Evolutionary conservation across 2,888 invertebrate genomes (phyloP).

Genomic region (Harpalus rubripes): DNA sequence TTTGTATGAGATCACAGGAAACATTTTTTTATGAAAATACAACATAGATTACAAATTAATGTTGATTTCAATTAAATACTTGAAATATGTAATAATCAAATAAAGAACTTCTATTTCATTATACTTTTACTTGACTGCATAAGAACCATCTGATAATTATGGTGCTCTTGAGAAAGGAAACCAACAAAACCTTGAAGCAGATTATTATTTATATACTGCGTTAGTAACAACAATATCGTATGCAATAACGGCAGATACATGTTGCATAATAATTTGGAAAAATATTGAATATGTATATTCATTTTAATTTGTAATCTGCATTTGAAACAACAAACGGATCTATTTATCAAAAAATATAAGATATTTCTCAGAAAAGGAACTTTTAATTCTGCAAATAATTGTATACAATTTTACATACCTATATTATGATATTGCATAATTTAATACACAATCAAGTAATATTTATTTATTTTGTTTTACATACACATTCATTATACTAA

Average conservation of each 20-base stretch:
- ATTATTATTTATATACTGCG: not conserved
- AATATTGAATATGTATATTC: not conserved
- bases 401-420: too few relatives aligned
- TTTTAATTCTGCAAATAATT: too few relatives aligned
- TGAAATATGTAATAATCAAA: not conserved
- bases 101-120: not conserved
- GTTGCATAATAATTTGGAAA: not conserved
- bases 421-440: too few relatives aligned
- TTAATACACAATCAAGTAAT: too few relatives aligned
- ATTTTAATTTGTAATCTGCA: not conserved
- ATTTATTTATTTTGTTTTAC: too few relatives aligned
- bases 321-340: too few relatives aligned
- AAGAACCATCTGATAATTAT: not conserved
- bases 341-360: too few relatives aligned
- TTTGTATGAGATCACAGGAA: not conserved
- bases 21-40: not conserved
- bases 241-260: not conserved
- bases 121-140: not conserved
- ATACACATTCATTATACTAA: too few relatives aligned
- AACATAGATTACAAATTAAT: too few relatives aligned
- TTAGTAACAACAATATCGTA: constrained; percentile 4
- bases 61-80: too few relatives aligned
- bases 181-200: not conserved
- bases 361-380: too few relatives aligned
- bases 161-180: not conserved